Evolutionary conservation across 1,140 invertebrate species (phyloP).

Genomic region (Manduca sexta): DNA sequence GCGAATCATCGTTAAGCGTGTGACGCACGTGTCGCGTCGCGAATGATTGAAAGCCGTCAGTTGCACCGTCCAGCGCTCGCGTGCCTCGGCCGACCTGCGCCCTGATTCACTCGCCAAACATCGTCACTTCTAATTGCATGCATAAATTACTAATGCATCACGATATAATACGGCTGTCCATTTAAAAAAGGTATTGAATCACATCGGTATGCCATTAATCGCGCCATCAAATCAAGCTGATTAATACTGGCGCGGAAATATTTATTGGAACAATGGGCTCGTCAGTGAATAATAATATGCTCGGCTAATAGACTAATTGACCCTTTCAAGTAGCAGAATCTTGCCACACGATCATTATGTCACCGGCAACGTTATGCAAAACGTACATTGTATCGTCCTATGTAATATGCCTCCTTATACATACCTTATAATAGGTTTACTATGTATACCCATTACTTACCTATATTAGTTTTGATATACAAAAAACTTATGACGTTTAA

Average conservation of each 20-base stretch:
- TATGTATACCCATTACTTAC: too few species aligned
- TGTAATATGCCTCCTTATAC: background rate
- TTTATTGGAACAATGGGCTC: constrained; percentile 1
- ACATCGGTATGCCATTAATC: constrained; percentile 9
- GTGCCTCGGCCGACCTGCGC: constrained; percentile 42
- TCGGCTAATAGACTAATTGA: constrained; percentile 20
- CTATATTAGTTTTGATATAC: too few species aligned
- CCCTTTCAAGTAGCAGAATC: constrained; percentile 17
- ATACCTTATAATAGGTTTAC: too few species aligned
- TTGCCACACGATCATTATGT: too few species aligned
- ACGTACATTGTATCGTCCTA: too few species aligned
- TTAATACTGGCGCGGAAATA: constrained; percentile 7
- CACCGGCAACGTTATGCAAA: too few species aligned
- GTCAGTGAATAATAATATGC: constrained; percentile 1
- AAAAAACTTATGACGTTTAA: too few species aligned
- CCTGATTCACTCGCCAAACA: constrained; percentile 43
- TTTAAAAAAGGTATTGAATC: constrained; percentile 6
- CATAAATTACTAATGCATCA: constrained; percentile 49
- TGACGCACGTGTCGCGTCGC: constrained; percentile 20
- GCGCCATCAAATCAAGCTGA: constrained; percentile 21
- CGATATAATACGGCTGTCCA: background rate
- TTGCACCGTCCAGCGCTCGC: constrained; percentile 25
- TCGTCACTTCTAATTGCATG: constrained; percentile 48
- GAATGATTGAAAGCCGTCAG: constrained; percentile 50
- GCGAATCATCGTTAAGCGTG: constrained; percentile 2